phyloP scores from a whole-genome alignment of 2,797 vertebrate species.

The Crax fasciolata region DNA sequence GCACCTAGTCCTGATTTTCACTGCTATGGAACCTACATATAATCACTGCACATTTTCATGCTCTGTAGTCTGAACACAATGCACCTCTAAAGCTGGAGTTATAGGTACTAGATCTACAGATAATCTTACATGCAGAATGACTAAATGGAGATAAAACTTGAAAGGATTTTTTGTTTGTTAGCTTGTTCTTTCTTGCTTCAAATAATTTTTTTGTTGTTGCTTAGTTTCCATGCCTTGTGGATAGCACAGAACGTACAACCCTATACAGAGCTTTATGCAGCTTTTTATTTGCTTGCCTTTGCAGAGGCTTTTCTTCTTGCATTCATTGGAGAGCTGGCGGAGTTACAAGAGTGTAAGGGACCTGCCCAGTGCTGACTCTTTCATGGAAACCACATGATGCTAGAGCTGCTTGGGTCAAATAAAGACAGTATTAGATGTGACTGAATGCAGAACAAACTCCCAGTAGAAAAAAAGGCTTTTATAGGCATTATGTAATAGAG shows the following conservation, averaged over 20 bases:
- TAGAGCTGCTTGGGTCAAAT: not conserved
- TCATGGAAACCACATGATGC: not conserved
- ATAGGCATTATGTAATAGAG: not conserved
- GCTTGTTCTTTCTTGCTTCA: conserved; percentile 31
- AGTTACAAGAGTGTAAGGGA: not conserved
- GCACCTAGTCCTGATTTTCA: conserved; percentile 59
- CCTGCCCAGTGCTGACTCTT: not conserved
- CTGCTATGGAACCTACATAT: conserved; percentile 72
- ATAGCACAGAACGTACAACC: not conserved
- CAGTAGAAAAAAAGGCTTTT: not conserved
- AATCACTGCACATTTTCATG: conserved; percentile 59
- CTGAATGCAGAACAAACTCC: not conserved
- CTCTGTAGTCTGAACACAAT: conserved; percentile 52
- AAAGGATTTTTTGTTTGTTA: conserved; percentile 7
- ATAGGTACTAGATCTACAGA: conserved; percentile 32
- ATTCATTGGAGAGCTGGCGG: not conserved
- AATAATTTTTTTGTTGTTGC: conserved; percentile 35
- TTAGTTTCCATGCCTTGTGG: not conserved
- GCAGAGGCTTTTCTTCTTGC: not conserved
- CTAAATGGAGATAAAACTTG: conserved; percentile 54
- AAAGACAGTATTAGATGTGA: not conserved
- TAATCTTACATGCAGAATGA: conserved; percentile 4
- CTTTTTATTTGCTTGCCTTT: not conserved
- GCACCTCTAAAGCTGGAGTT: conserved; percentile 56
- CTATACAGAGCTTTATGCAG: not conserved